Percentiles rank a stretch among this genome's conserved stretches.
Conservation (phyloP, 2,797 vertebrate species). For the Notolabrus celidotus region DNA sequence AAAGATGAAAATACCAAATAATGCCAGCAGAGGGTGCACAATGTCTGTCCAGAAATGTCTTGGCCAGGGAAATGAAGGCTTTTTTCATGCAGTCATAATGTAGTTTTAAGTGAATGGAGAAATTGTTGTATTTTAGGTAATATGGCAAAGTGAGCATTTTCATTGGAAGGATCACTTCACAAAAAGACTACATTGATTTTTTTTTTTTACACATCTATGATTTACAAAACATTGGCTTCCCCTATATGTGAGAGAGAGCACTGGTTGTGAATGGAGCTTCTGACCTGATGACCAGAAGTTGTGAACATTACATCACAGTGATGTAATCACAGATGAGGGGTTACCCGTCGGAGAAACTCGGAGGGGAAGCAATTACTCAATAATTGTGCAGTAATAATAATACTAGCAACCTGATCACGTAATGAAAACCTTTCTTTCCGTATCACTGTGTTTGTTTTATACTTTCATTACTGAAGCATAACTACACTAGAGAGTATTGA, state of each 20-base stretch:
- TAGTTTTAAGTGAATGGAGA: no score
- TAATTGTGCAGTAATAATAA: neutral
- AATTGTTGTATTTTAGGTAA: no score
- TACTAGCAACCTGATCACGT: neutral
- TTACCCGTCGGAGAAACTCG: constrained; percentile 11
- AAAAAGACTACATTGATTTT: no score
- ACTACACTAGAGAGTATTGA: no score
- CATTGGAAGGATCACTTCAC: no score
- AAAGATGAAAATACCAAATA: neutral
- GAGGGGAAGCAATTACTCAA: constrained; percentile 51
- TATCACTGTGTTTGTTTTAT: constrained; percentile 45
- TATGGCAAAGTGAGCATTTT: no score
- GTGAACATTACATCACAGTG: constrained; percentile 12
- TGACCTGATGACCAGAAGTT: constrained; percentile 6
- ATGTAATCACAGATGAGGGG: constrained; percentile 19
- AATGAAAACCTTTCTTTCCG: constrained; percentile 25
- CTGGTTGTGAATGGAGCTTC: neutral
- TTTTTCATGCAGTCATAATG: neutral
- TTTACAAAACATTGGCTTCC: no score
- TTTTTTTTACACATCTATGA: no score
- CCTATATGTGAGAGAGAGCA: neutral
- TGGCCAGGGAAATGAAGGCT: neutral
- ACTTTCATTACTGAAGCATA: constrained; percentile 54
- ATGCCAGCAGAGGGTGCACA: constrained; percentile 70
- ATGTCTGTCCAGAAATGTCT: constrained; percentile 29